Evolutionary conservation across 2,797 vertebrate genomes (phyloP).

Genomic region (Cetoscarus ocellatus): DNA sequence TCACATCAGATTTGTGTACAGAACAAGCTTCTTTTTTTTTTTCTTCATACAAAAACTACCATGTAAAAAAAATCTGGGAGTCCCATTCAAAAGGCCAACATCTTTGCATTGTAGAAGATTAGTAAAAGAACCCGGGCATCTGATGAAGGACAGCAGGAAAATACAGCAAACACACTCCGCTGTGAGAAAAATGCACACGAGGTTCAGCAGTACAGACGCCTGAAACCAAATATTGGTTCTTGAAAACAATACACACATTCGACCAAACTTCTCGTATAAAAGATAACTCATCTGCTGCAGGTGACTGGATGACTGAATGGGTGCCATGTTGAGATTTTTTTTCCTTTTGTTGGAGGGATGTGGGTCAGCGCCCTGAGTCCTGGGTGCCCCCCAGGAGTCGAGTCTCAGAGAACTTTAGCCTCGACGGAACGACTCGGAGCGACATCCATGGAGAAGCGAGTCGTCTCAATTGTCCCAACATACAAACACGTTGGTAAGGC

Average conservation of each 20-base stretch:
- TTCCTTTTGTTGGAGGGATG: slow-evolving; percentile 9
- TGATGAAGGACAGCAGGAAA: slow-evolving; percentile 26
- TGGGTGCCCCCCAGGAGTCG: slow-evolving; percentile 52
- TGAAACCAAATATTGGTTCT: slow-evolving; percentile 72
- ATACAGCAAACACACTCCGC: slow-evolving; percentile 49
- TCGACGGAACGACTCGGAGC: slow-evolving; percentile 33
- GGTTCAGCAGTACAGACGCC: slow-evolving; percentile 58
- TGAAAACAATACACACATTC: slow-evolving; percentile 61
- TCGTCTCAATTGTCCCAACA: slow-evolving; percentile 48
- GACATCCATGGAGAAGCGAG: slow-evolving; percentile 33
- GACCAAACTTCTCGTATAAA: slow-evolving; percentile 60
- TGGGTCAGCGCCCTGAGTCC: slow-evolving; percentile 65
- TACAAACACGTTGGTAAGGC: slow-evolving; percentile 79
- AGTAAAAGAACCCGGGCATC: slow-evolving; percentile 59
- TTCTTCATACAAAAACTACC: slow-evolving; percentile 86
- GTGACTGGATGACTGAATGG: slow-evolving; percentile 45
- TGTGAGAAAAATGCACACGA: slow-evolving; percentile 42
- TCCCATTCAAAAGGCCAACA: slow-evolving; percentile 80
- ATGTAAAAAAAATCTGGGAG: slow-evolving; percentile 75
- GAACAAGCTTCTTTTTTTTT: slow-evolving; percentile 69
- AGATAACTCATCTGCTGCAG: slow-evolving; percentile 61
- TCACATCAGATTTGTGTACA: slow-evolving; percentile 78
- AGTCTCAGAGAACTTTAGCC: slow-evolving; percentile 22
- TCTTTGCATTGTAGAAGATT: slow-evolving; percentile 65
- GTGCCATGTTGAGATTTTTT: slow-evolving; percentile 35